These are phyloP conservation scores for Agrilus cyanescens DNA, from an alignment of 2,888 invertebrate genomes.

Conservation along the genomic window DNA sequence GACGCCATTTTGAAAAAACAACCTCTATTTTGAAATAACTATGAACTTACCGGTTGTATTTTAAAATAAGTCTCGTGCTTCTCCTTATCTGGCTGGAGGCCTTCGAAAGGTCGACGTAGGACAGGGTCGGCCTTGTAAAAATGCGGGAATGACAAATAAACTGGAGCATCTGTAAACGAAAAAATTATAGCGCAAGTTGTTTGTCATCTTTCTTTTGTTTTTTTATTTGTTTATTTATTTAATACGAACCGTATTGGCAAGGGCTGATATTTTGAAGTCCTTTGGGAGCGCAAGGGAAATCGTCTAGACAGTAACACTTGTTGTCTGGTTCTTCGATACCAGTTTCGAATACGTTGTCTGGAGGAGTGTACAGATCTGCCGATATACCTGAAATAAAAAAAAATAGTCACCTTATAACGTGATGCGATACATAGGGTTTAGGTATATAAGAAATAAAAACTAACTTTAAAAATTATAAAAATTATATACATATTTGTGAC, in stretches of 20 bases:
- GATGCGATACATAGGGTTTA: no score
- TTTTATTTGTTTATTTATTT: background rate
- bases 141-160: constrained; percentile 81
- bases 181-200: constrained; percentile 1
- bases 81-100: constrained; percentile 54
- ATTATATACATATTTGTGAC: no score
- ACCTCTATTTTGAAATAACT: background rate
- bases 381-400: constrained; percentile 44
- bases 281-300: constrained; percentile 53
- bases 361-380: constrained; percentile 62
- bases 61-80: constrained; percentile 69
- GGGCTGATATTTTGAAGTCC: constrained; percentile 80
- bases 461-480: no score
- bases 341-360: constrained; percentile 56
- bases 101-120: constrained; percentile 55
- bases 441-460: no score
- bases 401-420: constrained; percentile 1
- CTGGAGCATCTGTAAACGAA: constrained; percentile 60
- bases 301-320: constrained; percentile 64
- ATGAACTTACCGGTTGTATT: constrained; percentile 65
- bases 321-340: constrained; percentile 55
- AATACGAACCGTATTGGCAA: constrained; percentile 66
- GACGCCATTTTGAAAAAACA: background rate
- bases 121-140: constrained; percentile 70
- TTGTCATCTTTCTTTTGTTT: no score